Base-by-base conservation (phyloP, 2,797 vertebrate genomes). In the Macroramphosus scolopax region DNA sequence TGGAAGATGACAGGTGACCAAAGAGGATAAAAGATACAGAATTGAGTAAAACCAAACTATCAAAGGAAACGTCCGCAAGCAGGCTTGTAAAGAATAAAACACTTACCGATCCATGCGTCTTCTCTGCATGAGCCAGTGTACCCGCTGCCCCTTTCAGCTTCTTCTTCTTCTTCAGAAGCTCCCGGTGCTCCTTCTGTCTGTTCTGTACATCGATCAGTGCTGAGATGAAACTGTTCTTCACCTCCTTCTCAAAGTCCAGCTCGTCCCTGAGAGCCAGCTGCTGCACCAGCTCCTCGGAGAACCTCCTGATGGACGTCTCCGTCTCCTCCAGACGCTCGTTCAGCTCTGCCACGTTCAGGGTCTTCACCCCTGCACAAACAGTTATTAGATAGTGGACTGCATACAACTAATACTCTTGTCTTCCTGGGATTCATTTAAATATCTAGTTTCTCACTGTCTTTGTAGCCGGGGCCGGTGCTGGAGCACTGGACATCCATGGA, bases 181-280 rank as follows among this genome's bases (percentile, higher is more conserved):
- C 96, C 43, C 91, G 91, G 64, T 95, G 92, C 49, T 96, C 92
- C 68, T 97, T 94, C 89, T 97, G 95, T 8, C 92, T 91, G 83
- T 97, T 98, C 30, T 99, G 96, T 2, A 99, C 92, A 35, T 98
- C 94, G 0, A 98, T 98, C 65, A 99, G 94, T n/a, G 92, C 86
- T 1, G 95, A 96, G 83, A 99, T 98, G 76, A 99, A 99, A 77
- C 92, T 92, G 89, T 98, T 97, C 83, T 98, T 97, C 83, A 98
- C 97, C 80, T 99, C 97, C 64, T 99, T 99, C 75, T 99, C 95
- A 64, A 98, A 99, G 54, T 96, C 95, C 63, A 98, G 89, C 80
- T 99, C 97, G n/a, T 99, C 97, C 53, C 96, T 87, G 45, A 92
- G 79, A n/a, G 95, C 95, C 83, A 98, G 72, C 57, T 96, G 93